Conservation (phyloP, 1,140 invertebrate genomes). For the Lasioglossum baleicum region DNA sequence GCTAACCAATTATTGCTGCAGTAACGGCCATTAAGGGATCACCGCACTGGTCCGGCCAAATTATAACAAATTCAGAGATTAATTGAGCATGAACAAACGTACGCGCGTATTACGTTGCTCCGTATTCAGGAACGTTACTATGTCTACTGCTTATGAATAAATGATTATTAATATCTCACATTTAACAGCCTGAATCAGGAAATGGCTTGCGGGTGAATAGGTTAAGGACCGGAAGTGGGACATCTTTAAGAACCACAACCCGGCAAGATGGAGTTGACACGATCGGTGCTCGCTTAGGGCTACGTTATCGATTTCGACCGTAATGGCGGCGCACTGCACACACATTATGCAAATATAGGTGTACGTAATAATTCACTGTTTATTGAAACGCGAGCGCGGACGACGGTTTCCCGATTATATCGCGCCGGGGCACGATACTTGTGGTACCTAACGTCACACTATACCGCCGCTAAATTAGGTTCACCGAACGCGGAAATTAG, state of each 20-base stretch:
- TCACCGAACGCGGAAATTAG: slow-evolving; percentile 20
- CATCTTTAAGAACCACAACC: background rate
- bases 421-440: slow-evolving; percentile 26
- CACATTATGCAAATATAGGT: slow-evolving; percentile 40
- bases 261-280: background rate
- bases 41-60: background rate
- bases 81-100: background rate
- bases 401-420: slow-evolving; percentile 21
- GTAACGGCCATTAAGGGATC: slow-evolving; percentile 7
- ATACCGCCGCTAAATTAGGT: slow-evolving; percentile 26
- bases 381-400: slow-evolving; percentile 34
- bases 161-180: too few relatives aligned
- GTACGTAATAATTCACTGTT: slow-evolving; percentile 48
- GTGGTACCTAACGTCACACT: background rate
- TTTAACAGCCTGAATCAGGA: too few relatives aligned
- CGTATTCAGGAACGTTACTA: background rate
- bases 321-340: slow-evolving; percentile 9
- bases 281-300: background rate
- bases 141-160: too few relatives aligned
- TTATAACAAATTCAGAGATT: slow-evolving; percentile 23
- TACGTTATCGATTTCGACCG: slow-evolving; percentile 31
- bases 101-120: background rate
- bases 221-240: background rate
- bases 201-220: background rate
- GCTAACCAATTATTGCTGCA: slow-evolving; percentile 16